These are phyloP conservation scores for Brachypteracias leptosomus DNA, from an alignment of 2,113 vertebrate genomes.

Conservation along the genomic window DNA sequence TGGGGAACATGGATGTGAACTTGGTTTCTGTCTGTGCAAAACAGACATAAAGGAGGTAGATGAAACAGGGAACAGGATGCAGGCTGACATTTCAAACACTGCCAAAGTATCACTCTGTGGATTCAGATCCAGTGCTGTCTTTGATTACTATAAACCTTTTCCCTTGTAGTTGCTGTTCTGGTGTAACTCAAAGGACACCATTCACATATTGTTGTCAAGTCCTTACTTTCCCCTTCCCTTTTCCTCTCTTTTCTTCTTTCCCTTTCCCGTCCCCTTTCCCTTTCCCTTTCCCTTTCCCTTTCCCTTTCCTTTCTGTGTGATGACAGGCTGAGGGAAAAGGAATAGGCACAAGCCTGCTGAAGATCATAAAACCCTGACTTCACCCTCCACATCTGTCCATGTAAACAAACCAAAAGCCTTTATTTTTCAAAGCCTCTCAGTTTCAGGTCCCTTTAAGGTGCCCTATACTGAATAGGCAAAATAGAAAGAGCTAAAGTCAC, in stretches of 20 bases:
- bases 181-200: neutral
- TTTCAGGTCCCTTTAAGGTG: neutral
- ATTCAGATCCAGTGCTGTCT: neutral
- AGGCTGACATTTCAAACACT: neutral
- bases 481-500: neutral
- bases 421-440: neutral
- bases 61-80: neutral
- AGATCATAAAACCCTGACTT: neutral
- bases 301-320: too few relatives aligned
- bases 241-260: too few relatives aligned
- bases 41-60: neutral
- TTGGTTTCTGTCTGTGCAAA: neutral
- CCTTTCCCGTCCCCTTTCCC: too few relatives aligned
- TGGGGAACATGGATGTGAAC: accelerated
- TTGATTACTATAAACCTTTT: neutral
- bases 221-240: too few relatives aligned
- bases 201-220: neutral
- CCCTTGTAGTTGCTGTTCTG: neutral
- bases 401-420: neutral
- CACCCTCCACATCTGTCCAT: neutral
- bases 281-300: too few relatives aligned
- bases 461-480: neutral
- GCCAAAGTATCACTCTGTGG: neutral
- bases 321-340: neutral
- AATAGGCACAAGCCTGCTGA: neutral